Evolutionary conservation across 64 coral and sea anemone genomes (phyloP), one percentile per base, ranked within the genome.

Genomic region (Stylophora pistillata): DNA sequence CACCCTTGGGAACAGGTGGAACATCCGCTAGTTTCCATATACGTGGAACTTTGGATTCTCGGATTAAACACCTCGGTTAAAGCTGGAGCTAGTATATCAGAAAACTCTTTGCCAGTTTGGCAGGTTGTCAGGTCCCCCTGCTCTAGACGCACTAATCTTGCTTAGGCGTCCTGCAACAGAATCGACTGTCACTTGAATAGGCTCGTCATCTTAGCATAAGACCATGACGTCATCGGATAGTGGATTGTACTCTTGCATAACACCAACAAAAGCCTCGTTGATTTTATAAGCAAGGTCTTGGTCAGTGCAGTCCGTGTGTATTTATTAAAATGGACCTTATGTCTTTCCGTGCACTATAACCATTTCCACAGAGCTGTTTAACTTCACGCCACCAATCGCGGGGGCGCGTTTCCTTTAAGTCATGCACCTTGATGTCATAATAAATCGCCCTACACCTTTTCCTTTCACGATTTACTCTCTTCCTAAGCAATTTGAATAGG

Each of bases 291-390:
- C n/a, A n/a, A n/a, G n/a, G n/a, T n/a, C n/a, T n/a, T n/a, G n/a
- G n/a, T n/a, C n/a, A n/a, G n/a, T n/a, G n/a, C n/a, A n/a, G n/a
- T n/a, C n/a, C n/a, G n/a, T n/a, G n/a, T n/a, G n/a, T n/a, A n/a
- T n/a, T 71, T 71, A 37, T 71, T 23, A 72, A 52, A 71, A 71
- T 71, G 18, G 82, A 34, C 76, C 28, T 78, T 16, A 68, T 25
- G 21, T 68, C 10, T n/a, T 68, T 68, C 64, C 14, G 29, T 27
- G 26, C 30, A 58, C 27, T 53, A 15, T 32, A 56, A n/a, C 66
- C 23, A 83, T n/a, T 89, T 21, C 89, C 89, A 83, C 79, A 82
- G 12, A 91, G 78, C 53, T 83, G 89, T 83, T 84, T 91, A n/a
- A 89, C 76, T 79, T 90, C 78, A 23, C 78, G 89, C 70, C 89